These are phyloP conservation scores for Allolobophora icterica DNA, from an alignment of 2,888 invertebrate species.

Conservation along the genomic window DNA sequence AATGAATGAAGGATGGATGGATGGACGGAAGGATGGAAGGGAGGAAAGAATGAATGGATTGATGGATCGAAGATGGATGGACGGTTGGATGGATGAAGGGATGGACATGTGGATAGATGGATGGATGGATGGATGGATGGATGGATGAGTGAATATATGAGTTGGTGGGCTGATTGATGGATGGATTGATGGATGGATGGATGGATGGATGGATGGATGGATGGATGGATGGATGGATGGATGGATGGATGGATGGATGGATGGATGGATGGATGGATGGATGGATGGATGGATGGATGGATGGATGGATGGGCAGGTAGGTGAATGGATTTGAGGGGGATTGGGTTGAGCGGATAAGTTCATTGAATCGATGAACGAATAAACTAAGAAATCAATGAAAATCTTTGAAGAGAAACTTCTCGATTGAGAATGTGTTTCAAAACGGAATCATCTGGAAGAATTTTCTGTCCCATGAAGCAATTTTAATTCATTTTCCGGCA, in stretches of 20 bases:
- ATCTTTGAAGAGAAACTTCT: too few relatives aligned
- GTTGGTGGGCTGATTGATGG: neutral
- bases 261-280: constrained; percentile 17
- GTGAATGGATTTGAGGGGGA: too few relatives aligned
- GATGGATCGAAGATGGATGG: neutral
- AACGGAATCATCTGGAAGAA: too few relatives aligned
- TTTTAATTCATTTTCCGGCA: too few relatives aligned
- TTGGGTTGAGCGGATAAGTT: too few relatives aligned
- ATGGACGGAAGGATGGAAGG: neutral
- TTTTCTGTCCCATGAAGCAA: too few relatives aligned
- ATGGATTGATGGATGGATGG: neutral
- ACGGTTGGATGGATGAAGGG: neutral
- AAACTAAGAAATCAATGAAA: too few relatives aligned
- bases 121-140: neutral
- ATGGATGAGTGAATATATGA: neutral
- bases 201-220: neutral
- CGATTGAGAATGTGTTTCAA: too few relatives aligned
- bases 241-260: neutral
- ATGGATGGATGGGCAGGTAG: too few relatives aligned
- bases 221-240: neutral
- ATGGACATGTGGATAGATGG: neutral
- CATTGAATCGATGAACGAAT: too few relatives aligned
- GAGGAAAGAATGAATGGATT: neutral
- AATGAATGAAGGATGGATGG: neutral
- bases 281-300: too few relatives aligned